phyloP scores from a whole-genome alignment of 2,113 vertebrate species.

The Dolichallabes microphthalmus region DNA sequence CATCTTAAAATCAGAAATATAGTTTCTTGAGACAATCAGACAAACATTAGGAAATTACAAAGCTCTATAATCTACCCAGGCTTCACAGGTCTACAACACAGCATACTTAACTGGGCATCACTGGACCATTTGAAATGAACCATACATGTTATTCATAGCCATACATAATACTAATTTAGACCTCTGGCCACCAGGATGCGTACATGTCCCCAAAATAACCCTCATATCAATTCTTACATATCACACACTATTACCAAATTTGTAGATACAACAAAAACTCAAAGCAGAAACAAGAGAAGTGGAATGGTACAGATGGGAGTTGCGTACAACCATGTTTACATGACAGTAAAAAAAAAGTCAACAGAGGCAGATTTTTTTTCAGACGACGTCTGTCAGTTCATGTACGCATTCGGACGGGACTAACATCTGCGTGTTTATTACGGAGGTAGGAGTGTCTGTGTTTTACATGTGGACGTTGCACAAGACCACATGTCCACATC shows the following conservation, averaged over 20 bases:
- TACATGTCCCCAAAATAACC: slow-evolving; percentile 46
- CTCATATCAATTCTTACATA: background rate
- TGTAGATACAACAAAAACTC: background rate
- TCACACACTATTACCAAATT: background rate
- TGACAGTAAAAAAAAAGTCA: background rate
- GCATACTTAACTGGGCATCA: slow-evolving; percentile 32
- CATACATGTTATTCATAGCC: background rate
- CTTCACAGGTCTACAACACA: background rate
- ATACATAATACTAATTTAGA: slow-evolving; percentile 14
- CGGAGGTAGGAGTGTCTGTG: too few relatives aligned
- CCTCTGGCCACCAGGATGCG: background rate
- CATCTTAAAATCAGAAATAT: too few relatives aligned
- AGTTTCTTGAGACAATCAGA: too few relatives aligned
- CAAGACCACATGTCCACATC: too few relatives aligned
- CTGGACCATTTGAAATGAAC: slow-evolving; percentile 19
- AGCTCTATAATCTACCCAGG: too few relatives aligned
- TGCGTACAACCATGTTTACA: background rate
- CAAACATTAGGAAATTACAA: too few relatives aligned
- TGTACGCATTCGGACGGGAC: too few relatives aligned
- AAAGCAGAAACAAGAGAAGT: background rate
- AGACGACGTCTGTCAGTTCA: too few relatives aligned
- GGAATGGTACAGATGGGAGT: background rate
- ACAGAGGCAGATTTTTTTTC: background rate
- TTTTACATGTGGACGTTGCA: too few relatives aligned
- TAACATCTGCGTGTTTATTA: too few relatives aligned